Conservation (phyloP, 2,797 vertebrate species). For the Ambastaia sidthimunki region DNA sequence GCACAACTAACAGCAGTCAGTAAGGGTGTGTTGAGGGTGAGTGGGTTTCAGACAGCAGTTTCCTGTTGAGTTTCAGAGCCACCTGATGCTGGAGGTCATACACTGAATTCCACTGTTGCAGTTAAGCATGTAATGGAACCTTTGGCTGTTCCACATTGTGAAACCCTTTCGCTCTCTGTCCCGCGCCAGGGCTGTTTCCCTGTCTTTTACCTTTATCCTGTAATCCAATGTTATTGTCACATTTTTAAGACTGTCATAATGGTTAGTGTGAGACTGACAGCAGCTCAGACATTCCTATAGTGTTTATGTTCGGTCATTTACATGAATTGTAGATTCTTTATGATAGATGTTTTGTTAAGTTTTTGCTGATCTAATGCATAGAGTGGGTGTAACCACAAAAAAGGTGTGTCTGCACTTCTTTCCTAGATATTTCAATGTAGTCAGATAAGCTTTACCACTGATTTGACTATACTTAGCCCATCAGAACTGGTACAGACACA, state of each 20-base stretch:
- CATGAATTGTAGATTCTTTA: neutral
- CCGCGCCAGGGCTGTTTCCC: neutral
- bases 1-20: neutral
- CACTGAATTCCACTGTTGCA: conserved; percentile 72
- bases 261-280: neutral
- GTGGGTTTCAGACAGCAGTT: conserved; percentile 1
- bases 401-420: conserved; percentile 25
- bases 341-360: neutral
- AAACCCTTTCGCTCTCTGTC: conserved; percentile 23
- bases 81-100: conserved; percentile 61
- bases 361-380: neutral
- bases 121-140: conserved; percentile 72
- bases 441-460: conserved; percentile 55
- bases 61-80: conserved; percentile 26
- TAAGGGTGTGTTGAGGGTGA: conserved; percentile 7
- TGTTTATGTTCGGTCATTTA: neutral
- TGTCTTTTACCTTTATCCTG: conserved; percentile 13
- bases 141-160: conserved; percentile 57
- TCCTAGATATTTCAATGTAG: conserved; percentile 58
- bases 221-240: neutral
- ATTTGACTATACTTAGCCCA: conserved; percentile 63
- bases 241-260: neutral
- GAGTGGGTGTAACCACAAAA: neutral
- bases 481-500: conserved; percentile 13
- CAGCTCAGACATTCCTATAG: neutral